A percentile compares a stretch with the other conserved stretches of the same genome.
These are phyloP conservation scores for Neoaliturus tenellus DNA, from an alignment of 2,888 invertebrate genomes.

Conservation along the genomic window DNA sequence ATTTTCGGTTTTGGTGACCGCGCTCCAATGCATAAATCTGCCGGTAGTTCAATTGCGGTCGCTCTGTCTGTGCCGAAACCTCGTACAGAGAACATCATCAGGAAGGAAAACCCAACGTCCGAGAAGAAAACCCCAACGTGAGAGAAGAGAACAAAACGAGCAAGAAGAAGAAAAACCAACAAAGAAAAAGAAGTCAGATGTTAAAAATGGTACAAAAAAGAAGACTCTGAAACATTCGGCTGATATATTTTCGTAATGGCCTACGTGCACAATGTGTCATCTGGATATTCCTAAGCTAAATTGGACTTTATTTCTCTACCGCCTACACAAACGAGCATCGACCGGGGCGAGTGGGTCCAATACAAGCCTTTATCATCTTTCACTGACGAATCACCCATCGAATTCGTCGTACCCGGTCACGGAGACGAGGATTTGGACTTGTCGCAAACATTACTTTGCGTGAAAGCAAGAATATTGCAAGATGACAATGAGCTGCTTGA, in stretches of 20 bases:
- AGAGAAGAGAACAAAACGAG: not conserved
- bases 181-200: slow-evolving; percentile 17
- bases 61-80: not conserved
- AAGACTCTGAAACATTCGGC: not conserved
- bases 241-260: slow-evolving; percentile 62
- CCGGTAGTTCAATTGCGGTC: not conserved
- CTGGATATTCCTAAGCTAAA: slow-evolving; percentile 63
- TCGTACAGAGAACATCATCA: not conserved
- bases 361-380: slow-evolving; percentile 65
- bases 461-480: slow-evolving; percentile 62
- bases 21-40: not conserved
- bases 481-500: not conserved
- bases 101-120: not conserved
- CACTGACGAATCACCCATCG: slow-evolving; percentile 65
- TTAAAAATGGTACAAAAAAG: no score
- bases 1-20: not conserved
- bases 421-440: slow-evolving; percentile 66
- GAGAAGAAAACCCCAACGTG: not conserved
- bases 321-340: slow-evolving; percentile 65
- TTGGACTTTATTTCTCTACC: slow-evolving; percentile 66
- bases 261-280: slow-evolving; percentile 60
- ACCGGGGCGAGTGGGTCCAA: slow-evolving; percentile 63
- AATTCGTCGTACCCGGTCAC: slow-evolving; percentile 65
- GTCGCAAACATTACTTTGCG: slow-evolving; percentile 64
- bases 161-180: not conserved